Evolutionary conservation across 1,140 invertebrate genomes (phyloP), one percentile per base, ranked within the genome.

Genomic region (Globodera rostochiensis): DNA sequence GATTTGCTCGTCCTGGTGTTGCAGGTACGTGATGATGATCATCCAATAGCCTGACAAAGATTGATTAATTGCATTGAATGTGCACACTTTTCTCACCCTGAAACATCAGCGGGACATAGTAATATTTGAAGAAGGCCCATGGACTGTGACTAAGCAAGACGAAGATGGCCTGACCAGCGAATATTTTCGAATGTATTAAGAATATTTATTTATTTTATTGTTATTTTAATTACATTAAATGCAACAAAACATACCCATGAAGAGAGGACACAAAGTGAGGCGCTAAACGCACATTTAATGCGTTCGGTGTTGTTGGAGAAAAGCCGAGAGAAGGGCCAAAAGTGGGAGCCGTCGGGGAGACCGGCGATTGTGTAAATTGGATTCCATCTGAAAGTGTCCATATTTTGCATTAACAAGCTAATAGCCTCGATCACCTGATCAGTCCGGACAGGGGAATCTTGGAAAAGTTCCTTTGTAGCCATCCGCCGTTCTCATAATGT

Each of bases 21-120:
- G 91, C 15, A 91, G 86, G 79, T 91, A 91, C 7, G 91, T 91
- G 57, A 91, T 90, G 79, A 91, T 89, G 45, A 82, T 84, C 83
- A 84, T 85, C 83, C 83, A 84, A 70, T 86, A 88, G 13, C 83
- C 82, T 78, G 70, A 36, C 50, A 57, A 46, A 64, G 49, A 45
- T 4, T 50, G 49, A 46, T 13, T 13, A 4, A 46, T 8, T 75
- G 5, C 60, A 60, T 6, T 19, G 53, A 49, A 76, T 3, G 25
- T 15, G 4, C 9, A 76, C 19, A 36, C 25, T 36, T 53, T 53
- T 25, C 64, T 25, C 49, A 46, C 84, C 90, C 82, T 91, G 91
- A 77, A 90, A 86, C 36, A 90, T 81, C 45, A 88, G 75, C 7
- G 91, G 91, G 46, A 90, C 84, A 25, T 90, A 80, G 79, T 91